Percentiles rank a stretch among this genome's conserved stretches.
phyloP scores from a whole-genome alignment of 2,113 vertebrate species.

The Ctenodactylus gundi region DNA sequence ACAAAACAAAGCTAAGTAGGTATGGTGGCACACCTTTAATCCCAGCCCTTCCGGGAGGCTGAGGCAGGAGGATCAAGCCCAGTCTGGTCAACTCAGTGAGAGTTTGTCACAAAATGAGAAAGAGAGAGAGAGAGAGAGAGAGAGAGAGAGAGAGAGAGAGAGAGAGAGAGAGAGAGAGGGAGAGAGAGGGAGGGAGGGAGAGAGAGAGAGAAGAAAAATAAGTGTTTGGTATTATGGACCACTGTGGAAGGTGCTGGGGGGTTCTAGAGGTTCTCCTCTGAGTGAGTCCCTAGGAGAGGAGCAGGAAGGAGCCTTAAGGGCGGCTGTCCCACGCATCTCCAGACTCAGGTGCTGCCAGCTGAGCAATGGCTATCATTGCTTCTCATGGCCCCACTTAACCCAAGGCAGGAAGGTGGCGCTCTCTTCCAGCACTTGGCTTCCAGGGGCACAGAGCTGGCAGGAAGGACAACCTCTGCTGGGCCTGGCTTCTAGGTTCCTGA shows the following conservation, averaged over 20 bases:
- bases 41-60: neutral
- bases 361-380: neutral
- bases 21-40: neutral
- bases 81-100: neutral
- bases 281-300: neutral
- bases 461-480: neutral
- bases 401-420: neutral
- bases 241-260: neutral
- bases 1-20: fast-evolving
- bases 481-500: neutral
- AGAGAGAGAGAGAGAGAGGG: neutral
- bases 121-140: neutral
- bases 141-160: neutral
- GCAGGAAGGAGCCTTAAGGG: neutral
- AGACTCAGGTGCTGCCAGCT: neutral
- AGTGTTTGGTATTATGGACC: neutral
- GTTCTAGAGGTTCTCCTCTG: neutral
- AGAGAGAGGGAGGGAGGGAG: neutral
- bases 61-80: neutral
- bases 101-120: neutral
- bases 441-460: neutral
- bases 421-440: neutral
- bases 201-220: neutral
- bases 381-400: neutral
- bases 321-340: no score